Evolutionary conservation across 2,888 invertebrate genomes (phyloP).

Genomic region (Bembecia ichneumoniformis): DNA sequence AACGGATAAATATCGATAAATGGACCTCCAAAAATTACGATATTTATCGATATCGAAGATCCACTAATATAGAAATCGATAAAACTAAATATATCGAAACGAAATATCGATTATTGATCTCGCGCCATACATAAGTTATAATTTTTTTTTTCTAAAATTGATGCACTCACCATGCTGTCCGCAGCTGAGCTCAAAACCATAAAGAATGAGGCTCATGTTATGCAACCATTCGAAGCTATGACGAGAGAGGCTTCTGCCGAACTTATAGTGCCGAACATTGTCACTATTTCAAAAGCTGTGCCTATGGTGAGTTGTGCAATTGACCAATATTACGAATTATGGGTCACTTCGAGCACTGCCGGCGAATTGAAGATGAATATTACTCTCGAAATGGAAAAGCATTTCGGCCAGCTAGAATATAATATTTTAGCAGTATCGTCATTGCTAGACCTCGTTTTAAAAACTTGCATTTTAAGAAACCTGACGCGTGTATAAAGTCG

Average conservation of each 20-base stretch:
- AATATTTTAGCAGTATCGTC: too few relatives aligned
- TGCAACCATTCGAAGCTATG: conserved; percentile 3
- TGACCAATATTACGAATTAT: conserved; percentile 3
- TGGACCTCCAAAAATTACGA: too few relatives aligned
- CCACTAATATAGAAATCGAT: too few relatives aligned
- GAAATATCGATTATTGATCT: conserved; percentile 5
- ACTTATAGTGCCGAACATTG: conserved; percentile 1
- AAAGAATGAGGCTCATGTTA: conserved; percentile 2
- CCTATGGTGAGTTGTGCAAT: conserved; percentile 4
- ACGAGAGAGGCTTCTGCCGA: conserved; percentile 4
- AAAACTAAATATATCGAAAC: conserved; percentile 1
- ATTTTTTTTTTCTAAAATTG: conserved; percentile 5
- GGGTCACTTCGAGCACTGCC: conserved; percentile 3
- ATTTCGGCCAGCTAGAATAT: too few relatives aligned
- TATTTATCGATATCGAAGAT: too few relatives aligned
- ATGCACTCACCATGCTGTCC: conserved; percentile 6
- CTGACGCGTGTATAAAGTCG: conserved; percentile 1
- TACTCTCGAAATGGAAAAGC: too few relatives aligned
- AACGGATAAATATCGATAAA: too few relatives aligned
- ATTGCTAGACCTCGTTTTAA: too few relatives aligned
- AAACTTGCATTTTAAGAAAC: too few relatives aligned
- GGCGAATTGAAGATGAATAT: too few relatives aligned
- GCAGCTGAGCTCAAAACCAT: conserved; percentile 2
- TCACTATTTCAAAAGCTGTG: conserved; percentile 3
- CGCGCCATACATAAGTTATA: conserved; percentile 3